A percentile compares a stretch with the other conserved stretches of the same genome.
Conservation (phyloP, 1,140 invertebrate genomes). For the Sitodiplosis mosellana region DNA sequence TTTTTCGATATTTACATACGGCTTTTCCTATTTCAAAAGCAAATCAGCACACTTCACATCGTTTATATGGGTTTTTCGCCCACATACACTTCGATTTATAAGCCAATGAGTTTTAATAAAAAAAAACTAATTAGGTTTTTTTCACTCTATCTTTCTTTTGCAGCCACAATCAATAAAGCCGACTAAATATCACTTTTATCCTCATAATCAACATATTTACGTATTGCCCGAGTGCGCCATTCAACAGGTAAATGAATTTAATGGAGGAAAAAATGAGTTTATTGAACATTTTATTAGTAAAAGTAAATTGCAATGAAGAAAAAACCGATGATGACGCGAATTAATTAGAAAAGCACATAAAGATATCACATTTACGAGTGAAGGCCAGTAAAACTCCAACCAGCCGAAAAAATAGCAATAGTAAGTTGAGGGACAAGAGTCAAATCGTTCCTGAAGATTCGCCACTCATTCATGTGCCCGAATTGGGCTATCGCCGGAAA, state of each 20-base stretch:
- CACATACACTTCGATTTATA: neutral
- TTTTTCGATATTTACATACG: too few species aligned
- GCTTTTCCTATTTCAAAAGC: too few species aligned
- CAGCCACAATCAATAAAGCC: slow-evolving; percentile 46
- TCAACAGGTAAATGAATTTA: slow-evolving; percentile 50
- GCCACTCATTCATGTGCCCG: too few species aligned
- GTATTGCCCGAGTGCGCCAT: slow-evolving; percentile 80
- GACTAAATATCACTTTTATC: slow-evolving; percentile 83
- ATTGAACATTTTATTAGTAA: neutral
- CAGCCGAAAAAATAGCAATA: neutral
- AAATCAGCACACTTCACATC: too few species aligned
- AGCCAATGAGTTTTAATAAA: neutral
- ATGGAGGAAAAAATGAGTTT: neutral
- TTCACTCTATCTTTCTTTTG: neutral
- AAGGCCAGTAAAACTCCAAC: neutral
- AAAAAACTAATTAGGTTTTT: neutral
- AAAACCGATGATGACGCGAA: neutral
- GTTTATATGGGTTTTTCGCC: neutral
- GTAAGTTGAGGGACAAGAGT: too few species aligned
- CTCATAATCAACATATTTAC: slow-evolving; percentile 85
- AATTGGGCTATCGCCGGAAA: too few species aligned
- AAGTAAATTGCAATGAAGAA: neutral
- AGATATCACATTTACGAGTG: neutral
- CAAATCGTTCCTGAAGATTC: too few species aligned
- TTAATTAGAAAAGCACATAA: neutral